These are phyloP conservation scores for Acronicta leporina DNA, from an alignment of 2,888 invertebrate species.

Conservation along the genomic window DNA sequence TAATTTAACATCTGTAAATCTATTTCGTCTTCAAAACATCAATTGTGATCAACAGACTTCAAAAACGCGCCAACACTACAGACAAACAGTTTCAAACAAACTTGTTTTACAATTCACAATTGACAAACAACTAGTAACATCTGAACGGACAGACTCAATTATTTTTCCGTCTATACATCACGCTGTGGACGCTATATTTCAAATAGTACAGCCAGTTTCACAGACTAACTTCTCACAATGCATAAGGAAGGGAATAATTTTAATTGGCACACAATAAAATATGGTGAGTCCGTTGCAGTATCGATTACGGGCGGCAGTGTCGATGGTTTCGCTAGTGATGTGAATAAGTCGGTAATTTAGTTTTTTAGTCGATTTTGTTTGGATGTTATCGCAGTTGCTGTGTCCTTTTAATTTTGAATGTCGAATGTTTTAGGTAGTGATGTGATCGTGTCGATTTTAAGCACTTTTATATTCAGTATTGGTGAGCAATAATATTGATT, in stretches of 20 bases:
- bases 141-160: slow-evolving; percentile 46
- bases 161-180: slow-evolving; percentile 54
- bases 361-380: slow-evolving; percentile 29
- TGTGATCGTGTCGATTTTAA: background rate
- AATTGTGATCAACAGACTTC: background rate
- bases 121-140: slow-evolving; percentile 39
- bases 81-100: slow-evolving; percentile 30
- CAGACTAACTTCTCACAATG: slow-evolving; percentile 58
- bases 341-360: slow-evolving; percentile 41
- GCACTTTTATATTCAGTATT: background rate
- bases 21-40: background rate
- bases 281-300: slow-evolving; percentile 75
- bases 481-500: too few relatives aligned
- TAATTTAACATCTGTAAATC: too few relatives aligned
- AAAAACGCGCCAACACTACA: background rate
- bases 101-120: slow-evolving; percentile 18
- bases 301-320: slow-evolving; percentile 67
- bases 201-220: slow-evolving; percentile 41
- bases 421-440: slow-evolving; percentile 6
- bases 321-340: slow-evolving; percentile 64
- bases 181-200: slow-evolving; percentile 40
- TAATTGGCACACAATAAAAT: slow-evolving; percentile 87
- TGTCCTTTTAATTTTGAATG: slow-evolving; percentile 3
- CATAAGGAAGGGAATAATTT: slow-evolving; percentile 78
- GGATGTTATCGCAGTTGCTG: slow-evolving; percentile 10